Base-by-base conservation (phyloP, 2,113 vertebrate genomes). In the Thalassarche chlororhynchos region DNA sequence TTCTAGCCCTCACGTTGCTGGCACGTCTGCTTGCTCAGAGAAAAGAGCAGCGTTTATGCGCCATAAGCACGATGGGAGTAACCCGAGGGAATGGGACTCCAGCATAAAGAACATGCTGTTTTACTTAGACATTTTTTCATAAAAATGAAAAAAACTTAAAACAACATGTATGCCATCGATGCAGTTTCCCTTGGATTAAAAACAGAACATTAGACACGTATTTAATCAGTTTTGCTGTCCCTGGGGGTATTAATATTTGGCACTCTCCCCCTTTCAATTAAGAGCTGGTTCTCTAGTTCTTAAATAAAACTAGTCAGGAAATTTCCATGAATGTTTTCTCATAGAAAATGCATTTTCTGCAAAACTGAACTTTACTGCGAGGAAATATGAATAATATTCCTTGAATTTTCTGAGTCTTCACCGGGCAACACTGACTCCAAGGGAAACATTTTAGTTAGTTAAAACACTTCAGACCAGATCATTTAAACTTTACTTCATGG, bases 151-250 rank as follows among this genome's bases (percentile, higher is more conserved):
- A 94, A 84, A 94, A 12, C 90, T 94, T 97, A 95, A 94, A 97
- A 84, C 84, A 96, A 96, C 91, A 78, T 75, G 89, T 95, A 95
- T 80, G 75, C 82, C 18, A 0, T 89, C 1, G 4, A 80, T 95
- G 75, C 72, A 96, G 91, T 94, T 96, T 96, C 91, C 78, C 52
- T 88, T 94, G 91, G 87, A 97, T 96, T 95, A 89, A 93, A 97
- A 96, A 55, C 93, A 97, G 95, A 97, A 94, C 84, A 84, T 94
- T 90, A 96, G 83, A 95, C 87, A 96, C 76, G 6, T 87, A 93
- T 96, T 97, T 94, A 94, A 97, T 96, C 96, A 96, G 84, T 95
- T 97, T 94, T 90, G 46, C 57, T 96, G 64, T 95, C 94, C 93
- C 95, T 95, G 44, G 89, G 93, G 94, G 55, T 78, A 79, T 95